Base-by-base conservation (phyloP, 2,888 invertebrate genomes). In the Erebia palarica region DNA sequence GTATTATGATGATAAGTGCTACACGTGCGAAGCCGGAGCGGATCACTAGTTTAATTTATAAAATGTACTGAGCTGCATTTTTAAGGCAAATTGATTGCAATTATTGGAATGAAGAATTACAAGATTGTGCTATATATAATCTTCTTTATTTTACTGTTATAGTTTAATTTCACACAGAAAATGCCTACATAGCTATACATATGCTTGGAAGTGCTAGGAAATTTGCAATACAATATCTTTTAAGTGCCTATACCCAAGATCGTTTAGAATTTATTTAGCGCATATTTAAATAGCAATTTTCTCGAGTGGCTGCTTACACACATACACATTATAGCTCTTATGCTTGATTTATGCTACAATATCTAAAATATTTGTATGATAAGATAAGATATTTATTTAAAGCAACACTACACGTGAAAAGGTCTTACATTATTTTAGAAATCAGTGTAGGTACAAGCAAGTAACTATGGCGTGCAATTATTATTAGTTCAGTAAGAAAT, bases 181-280 rank as follows among this genome's bases (percentile, higher is more conserved):
- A 13, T 42, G 42, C 51, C 61, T 69, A 61, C 83, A 77, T 72
- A 75, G 77, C 55, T 18, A 44, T 18, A 57, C 57, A 65, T 55
- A 65, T 57, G 42, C 55, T 18, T 65, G 27, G 27, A 66, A 66
- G 21, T 66, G 47, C 47, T 66, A 18, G 58, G 66, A 59, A 49
- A 67, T 49, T 49, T 59, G 49, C 58, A 66, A 53, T 64, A 68
- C 44, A 68, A 71, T 64, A 68, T 61, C 44, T 47, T 66, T 61
- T 63, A 63, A 61, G 65, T 66, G 66, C 47, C 60, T 66, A 66
- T 70, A 60, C 55, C 61, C 47, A 59, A 66, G 47, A 53, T 61
- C 66, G 65, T 66, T 61, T 70, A 60, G 60, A 61, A 65, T 53
- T 53, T 51, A 51, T 36, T 36, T 47, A 47, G 61, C 58, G 55